Base-by-base conservation (phyloP, 2,113 vertebrate genomes). In the Polyodon spathula region DNA sequence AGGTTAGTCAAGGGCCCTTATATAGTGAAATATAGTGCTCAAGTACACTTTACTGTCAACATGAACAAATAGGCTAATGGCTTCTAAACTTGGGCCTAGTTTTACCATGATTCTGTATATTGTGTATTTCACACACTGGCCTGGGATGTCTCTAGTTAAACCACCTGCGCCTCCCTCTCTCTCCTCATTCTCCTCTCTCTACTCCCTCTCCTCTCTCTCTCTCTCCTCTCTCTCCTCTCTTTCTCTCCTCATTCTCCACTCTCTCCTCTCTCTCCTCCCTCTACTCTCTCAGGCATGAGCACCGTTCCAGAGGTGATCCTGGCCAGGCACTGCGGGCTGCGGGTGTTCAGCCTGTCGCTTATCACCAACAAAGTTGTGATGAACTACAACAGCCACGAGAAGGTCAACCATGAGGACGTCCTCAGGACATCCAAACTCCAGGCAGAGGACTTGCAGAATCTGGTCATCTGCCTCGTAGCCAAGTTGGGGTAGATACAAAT, bases 261-360 rank as follows among this genome's bases (percentile, higher is more conserved):
- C 6, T 52, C 43, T 48, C 11, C 37, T 40, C 41, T 4, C 57
- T 48, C 56, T 38, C 48, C 11, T 14, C 46, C 37, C 40, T 10
- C 40, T 12, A 55, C 6, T 48, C 1, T 17, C 46, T 2, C n/a
- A 89, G 86, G 88, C 11, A 89, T 89, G 88, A 89, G 86, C 59
- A 89, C 86, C 0, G 83, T 84, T 12, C 86, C 84, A 0, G 88
- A 89, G 71, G 88, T 89, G 66, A 67, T 84, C 60, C 73, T 84
- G 65, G 88, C 88, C 5, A 81, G 81, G 37, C 88, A 89, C 70
- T 89, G 86, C 37, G 80, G 84, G 52, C 10, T 89, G 53, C 81
- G 81, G 1, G 84, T 89, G 39, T 58, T 89, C 44, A 86, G 88
- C 52, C 69, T 89, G 44, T 89, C 86, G 8, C 83, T 89, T 40